These are phyloP conservation scores for Decapterus maruadsi DNA, from an alignment of 2,797 vertebrate species.

Conservation along the genomic window DNA sequence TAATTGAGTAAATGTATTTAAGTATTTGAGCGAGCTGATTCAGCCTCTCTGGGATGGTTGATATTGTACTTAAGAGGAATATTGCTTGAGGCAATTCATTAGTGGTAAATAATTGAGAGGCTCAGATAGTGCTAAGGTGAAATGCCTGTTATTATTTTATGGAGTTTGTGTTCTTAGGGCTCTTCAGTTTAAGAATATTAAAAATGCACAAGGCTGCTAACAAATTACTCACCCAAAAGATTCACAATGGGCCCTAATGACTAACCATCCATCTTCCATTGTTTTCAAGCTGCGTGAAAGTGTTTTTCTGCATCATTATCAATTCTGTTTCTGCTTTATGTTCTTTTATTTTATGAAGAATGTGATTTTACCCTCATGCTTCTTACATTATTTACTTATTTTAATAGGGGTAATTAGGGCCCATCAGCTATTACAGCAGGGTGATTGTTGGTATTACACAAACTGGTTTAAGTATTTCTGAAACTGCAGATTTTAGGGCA, in stretches of 20 bases:
- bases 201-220: slow-evolving; percentile 78
- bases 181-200: slow-evolving; percentile 82
- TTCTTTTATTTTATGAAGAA: slow-evolving; percentile 43
- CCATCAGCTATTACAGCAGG: neutral
- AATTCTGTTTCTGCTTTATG: slow-evolving; percentile 51
- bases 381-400: slow-evolving; percentile 38
- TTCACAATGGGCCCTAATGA: slow-evolving; percentile 77
- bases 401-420: slow-evolving; percentile 47
- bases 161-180: slow-evolving; percentile 82
- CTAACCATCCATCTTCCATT: slow-evolving; percentile 72
- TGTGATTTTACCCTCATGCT: slow-evolving; percentile 42
- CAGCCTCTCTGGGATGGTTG: slow-evolving; percentile 78
- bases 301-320: slow-evolving; percentile 57
- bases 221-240: slow-evolving; percentile 78
- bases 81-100: slow-evolving; percentile 81
- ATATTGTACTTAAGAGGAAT: slow-evolving; percentile 79
- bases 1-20: slow-evolving; percentile 82
- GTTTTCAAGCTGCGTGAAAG: slow-evolving; percentile 63
- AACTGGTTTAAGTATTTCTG: neutral
- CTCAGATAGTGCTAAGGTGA: slow-evolving; percentile 80
- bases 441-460: neutral
- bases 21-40: slow-evolving; percentile 79
- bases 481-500: neutral
- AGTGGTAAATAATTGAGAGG: slow-evolving; percentile 85
- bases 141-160: slow-evolving; percentile 85